Conservation (phyloP, 1,140 invertebrate genomes). For the Doryteuthis pealeii region DNA sequence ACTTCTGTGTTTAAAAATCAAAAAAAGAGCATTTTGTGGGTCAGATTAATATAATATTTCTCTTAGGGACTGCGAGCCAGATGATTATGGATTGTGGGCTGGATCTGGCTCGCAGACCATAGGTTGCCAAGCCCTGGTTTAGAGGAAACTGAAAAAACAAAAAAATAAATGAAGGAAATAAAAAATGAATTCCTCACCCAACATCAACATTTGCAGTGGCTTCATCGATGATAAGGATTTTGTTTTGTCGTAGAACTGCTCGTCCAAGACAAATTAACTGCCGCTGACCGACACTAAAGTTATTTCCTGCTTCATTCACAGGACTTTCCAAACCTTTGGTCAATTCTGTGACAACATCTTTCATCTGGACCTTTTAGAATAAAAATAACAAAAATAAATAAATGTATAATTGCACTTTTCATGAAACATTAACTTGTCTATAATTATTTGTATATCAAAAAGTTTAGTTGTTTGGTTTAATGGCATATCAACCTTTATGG, state of each 20-base stretch:
- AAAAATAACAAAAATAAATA: neutral
- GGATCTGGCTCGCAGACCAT: too few relatives aligned
- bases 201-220: slow-evolving; percentile 87
- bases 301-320: slow-evolving; percentile 56
- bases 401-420: slow-evolving; percentile 6
- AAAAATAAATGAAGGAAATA: neutral
- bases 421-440: too few relatives aligned
- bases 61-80: too few relatives aligned
- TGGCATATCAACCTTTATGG: too few relatives aligned
- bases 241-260: slow-evolving; percentile 57
- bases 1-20: too few relatives aligned
- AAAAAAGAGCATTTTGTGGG: too few relatives aligned
- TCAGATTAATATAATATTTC: too few relatives aligned
- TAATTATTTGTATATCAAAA: neutral
- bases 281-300: slow-evolving; percentile 59
- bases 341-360: slow-evolving; percentile 50
- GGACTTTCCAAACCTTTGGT: slow-evolving; percentile 41
- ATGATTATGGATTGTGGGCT: too few relatives aligned
- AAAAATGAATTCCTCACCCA: slow-evolving; percentile 27
- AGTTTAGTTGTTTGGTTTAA: too few relatives aligned
- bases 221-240: slow-evolving; percentile 75
- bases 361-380: slow-evolving; percentile 45
- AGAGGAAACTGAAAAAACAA: too few relatives aligned
- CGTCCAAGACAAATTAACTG: slow-evolving; percentile 61
- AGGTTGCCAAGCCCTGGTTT: too few relatives aligned